Evolutionary conservation across 2,113 vertebrate genomes (phyloP), one percentile per base, ranked within the genome.

Genomic region (Chaetodon auriga): DNA sequence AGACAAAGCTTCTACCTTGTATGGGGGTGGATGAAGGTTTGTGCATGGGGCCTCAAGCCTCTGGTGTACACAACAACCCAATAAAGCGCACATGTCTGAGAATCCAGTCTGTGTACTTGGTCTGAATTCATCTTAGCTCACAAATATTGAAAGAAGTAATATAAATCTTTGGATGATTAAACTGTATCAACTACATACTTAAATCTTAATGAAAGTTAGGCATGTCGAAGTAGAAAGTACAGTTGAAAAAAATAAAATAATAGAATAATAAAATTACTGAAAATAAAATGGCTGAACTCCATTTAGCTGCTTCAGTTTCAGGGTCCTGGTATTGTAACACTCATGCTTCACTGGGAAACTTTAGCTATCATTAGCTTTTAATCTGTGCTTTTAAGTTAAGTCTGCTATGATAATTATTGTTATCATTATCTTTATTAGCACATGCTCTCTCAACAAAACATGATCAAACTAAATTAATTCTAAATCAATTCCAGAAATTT

Each of bases 51-150:
- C 85, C 38, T 87, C 23, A 48, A 88, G 94, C 95, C 95, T 95
- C 93, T 91, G 92, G 95, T 97, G 94, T 96, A 96, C 96, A 97
- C 96, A 93, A 96, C 95, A 95, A 96, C 96, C 90, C 95, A 97
- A 97, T 97, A 98, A 98, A 97, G 95, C 95, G 96, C 96, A 97
- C 96, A 97, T 96, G 94, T 95, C 95, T 92, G 87, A 93, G 80
- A 92, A 78, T 85, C 19, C 12, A 45, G 53, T 53, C 38, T 62
- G 53, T 38, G 38, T 89, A 2, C 57, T 36, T 83, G n/a, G 10
- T 81, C 30, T 72, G 79, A 35, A 46, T 68, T 78, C 15, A 63
- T 0, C 19, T 48, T 63, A 3, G 41, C 23, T 73, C 18, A 36
- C 19, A 23, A 48, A 18, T 35, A 5, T 3, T 4, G 23, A 54